These are phyloP conservation scores for Macrosiphum euphorbiae DNA, from an alignment of 2,888 invertebrate species.

Conservation along the genomic window DNA sequence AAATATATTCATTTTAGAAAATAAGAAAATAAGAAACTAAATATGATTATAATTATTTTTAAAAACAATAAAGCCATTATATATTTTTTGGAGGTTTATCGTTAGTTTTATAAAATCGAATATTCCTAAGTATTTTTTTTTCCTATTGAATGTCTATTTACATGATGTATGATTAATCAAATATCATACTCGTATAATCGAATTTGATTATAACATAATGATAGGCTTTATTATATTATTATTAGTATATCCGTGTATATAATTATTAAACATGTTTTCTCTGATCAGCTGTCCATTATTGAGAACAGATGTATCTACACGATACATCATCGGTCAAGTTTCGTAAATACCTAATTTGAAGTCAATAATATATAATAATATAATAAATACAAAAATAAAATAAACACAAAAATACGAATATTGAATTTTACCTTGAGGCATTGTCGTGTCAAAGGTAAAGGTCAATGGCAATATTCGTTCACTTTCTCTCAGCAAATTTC, in stretches of 20 bases:
- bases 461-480: conserved; percentile 38
- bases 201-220: not conserved
- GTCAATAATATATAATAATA: conserved; percentile 26
- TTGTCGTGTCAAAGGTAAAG: conserved; percentile 55
- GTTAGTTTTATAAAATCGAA: not conserved
- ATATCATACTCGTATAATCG: not conserved
- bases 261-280: not conserved
- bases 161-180: not conserved
- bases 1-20: not conserved
- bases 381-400: conserved; percentile 10
- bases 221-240: not conserved
- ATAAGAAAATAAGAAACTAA: not conserved
- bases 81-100: not conserved
- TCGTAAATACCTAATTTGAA: conserved; percentile 29
- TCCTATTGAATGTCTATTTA: not conserved
- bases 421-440: conserved; percentile 24
- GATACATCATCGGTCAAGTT: conserved; percentile 21
- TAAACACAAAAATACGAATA: not conserved
- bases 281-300: not conserved
- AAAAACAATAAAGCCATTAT: not conserved
- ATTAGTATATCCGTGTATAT: not conserved
- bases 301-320: not conserved
- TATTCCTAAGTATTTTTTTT: not conserved
- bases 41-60: not conserved
- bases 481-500: conserved; percentile 53